Conservation (phyloP, 2,113 vertebrate species). For the Alethe castanea region DNA sequence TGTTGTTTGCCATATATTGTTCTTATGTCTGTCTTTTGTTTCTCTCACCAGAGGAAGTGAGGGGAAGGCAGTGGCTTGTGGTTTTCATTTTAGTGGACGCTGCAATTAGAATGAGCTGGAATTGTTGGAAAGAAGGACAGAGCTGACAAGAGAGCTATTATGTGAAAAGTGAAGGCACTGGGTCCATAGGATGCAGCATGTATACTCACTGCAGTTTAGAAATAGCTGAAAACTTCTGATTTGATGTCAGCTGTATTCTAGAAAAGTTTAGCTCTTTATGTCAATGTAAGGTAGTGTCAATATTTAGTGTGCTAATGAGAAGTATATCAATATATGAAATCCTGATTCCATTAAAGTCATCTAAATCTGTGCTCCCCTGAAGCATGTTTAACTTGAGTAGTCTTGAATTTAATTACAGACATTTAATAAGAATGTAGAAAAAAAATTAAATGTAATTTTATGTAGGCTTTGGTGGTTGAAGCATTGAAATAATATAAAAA, state of each 20-base stretch:
- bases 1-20: not conserved
- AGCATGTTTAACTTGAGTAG: conserved; percentile 14
- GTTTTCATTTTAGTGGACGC: not conserved
- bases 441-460: not conserved
- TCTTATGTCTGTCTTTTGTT: not conserved
- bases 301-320: conserved; percentile 34
- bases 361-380: not conserved
- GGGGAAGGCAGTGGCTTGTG: not conserved
- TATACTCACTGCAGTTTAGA: not conserved
- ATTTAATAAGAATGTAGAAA: not conserved
- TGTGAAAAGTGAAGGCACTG: not conserved
- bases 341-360: not conserved
- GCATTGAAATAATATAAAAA: not conserved
- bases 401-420: not conserved
- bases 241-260: not conserved
- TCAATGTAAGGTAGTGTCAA: not conserved
- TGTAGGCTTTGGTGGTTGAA: not conserved
- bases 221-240: not conserved
- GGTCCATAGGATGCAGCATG: not conserved
- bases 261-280: not conserved
- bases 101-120: not conserved
- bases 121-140: not conserved
- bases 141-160: not conserved
- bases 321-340: conserved; percentile 8
- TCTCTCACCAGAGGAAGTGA: not conserved